Base-by-base conservation (phyloP, 2,797 vertebrate genomes). In the Forpus xanthops region DNA sequence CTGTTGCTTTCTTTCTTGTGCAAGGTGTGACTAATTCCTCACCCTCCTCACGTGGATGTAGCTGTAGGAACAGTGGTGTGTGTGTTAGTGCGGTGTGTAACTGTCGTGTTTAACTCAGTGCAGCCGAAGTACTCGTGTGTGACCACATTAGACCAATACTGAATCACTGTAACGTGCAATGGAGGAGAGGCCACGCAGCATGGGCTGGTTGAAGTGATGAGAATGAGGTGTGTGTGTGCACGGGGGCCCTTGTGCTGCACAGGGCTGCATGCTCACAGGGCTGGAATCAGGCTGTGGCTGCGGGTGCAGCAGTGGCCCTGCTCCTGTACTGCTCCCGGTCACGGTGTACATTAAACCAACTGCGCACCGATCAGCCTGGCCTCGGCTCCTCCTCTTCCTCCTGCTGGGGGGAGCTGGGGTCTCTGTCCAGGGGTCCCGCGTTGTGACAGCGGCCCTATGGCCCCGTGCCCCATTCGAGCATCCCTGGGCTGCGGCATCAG, bases 201-300 rank as follows among this genome's bases (percentile, higher is more conserved):
- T 16, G 77, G 55, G 64, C 52, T 62, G 75, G 5, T 31, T 7
- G 7, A 23, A 35, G 27, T 12, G 2, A 2, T 24, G 68, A 27
- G 56, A 35, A 56, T 0, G 2, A 33, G 12, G 18, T 7, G 16
- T 0, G 0, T 13, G 65, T 1, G 1, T 3, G 41, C 73, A 30
- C 6, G 3, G 88, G 60, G 31, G 8, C 19, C 58, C 39, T 11
- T 10, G 44, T 53, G 60, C 45, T 58, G 60, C 8, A 4, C 2
- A 4, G 9, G 33, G 45, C 53, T 15, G 5, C 25, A 6, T 0
- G 0, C 84, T 78, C 52, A 75, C 77, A 56, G 30, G 33, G 49
- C 6, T 5, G 4, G 45, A 61, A 27, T 64, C 30, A 4, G 10
- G 82, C 14, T 0, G 0, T 25, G 41, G 8, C 35, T 80, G 82